Percentiles rank a stretch among this genome's conserved stretches.
Conservation (phyloP, 2,888 invertebrate species). For the Ypsolopha scabrella region DNA sequence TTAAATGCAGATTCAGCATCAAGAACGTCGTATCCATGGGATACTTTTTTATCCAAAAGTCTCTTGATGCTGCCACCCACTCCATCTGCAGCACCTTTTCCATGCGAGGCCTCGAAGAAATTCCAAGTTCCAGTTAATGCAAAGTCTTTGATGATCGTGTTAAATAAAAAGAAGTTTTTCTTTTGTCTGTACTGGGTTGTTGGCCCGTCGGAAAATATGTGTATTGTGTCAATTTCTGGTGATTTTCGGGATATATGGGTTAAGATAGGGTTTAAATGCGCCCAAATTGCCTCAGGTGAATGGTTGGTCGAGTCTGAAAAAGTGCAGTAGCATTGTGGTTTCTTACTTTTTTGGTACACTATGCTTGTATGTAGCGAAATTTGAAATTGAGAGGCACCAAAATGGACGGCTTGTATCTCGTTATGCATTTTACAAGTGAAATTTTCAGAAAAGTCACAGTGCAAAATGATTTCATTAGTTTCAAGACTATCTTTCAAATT, state of each 20-base stretch:
- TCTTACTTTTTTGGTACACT: too few species aligned
- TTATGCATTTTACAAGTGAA: too few species aligned
- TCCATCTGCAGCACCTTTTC: conserved; percentile 5
- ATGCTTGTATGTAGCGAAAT: too few species aligned
- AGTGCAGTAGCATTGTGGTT: too few species aligned
- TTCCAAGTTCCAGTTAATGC: conserved; percentile 1
- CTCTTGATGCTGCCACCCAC: not conserved
- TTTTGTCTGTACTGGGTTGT: conserved; percentile 1
- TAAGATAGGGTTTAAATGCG: not conserved
- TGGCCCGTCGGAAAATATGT: conserved; percentile 1
- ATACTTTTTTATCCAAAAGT: not conserved
- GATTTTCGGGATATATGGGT: not conserved
- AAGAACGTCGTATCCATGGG: not conserved
- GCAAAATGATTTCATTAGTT: too few species aligned
- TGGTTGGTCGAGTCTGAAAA: too few species aligned
- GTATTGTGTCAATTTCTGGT: not conserved
- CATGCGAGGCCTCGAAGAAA: conserved; percentile 4
- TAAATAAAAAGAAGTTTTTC: not conserved
- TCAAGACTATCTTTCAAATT: too few species aligned
- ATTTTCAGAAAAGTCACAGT: too few species aligned
- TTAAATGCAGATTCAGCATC: not conserved
- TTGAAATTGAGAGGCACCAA: too few species aligned
- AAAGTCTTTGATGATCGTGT: not conserved
- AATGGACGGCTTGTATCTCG: too few species aligned
- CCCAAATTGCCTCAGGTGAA: conserved; percentile 4